Evolutionary conservation across 2,113 vertebrate genomes (phyloP), one percentile per base, ranked within the genome.

Genomic region (Trogon melanurus): DNA sequence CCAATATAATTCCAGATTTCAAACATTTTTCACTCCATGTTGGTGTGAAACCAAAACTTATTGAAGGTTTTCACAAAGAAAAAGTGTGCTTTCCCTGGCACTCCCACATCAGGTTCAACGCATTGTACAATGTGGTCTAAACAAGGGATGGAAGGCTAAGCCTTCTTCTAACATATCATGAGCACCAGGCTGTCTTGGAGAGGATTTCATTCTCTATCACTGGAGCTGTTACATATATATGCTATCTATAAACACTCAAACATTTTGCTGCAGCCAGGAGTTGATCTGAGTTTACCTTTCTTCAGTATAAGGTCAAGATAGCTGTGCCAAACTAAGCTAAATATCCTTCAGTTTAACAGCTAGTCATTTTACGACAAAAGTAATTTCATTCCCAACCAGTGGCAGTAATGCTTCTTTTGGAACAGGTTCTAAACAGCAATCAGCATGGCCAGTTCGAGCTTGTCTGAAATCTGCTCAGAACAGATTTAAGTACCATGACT

Each of bases 381-480:
- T 36, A 50, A 91, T 92, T 94, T 81, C 60, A 87, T 79, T 80
- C 54, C 53, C 47, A 90, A 69, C 25, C n/a, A 62, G 58, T 26
- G 47, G 30, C 71, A 94, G 58, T 79, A 93, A 75, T 66, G 50
- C 27, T 93, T 66, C 72, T 90, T 92, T 93, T 88, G 79, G 86
- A 95, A 95, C 56, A 80, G 19, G 72, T 88, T 96, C 62, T 83
- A 79, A 82, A 75, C 1, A 82, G 71, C 76, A 83, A 41, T 58
- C 85, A 88, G 79, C 64, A 80, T 48, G 22, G 36, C 9, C 60
- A 92, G 38, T 30, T 47, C 79, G 79, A 88, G 88, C 65, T 93
- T 94, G 20, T 44, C 79, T 76, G 76, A 92, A 91, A 86, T 58
- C 47, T 91, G 51, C 64, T 94, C 30, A 2, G 51, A 80, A 70